phyloP scores from a whole-genome alignment of 1,140 invertebrate species.

The Charaxes varanes region DNA sequence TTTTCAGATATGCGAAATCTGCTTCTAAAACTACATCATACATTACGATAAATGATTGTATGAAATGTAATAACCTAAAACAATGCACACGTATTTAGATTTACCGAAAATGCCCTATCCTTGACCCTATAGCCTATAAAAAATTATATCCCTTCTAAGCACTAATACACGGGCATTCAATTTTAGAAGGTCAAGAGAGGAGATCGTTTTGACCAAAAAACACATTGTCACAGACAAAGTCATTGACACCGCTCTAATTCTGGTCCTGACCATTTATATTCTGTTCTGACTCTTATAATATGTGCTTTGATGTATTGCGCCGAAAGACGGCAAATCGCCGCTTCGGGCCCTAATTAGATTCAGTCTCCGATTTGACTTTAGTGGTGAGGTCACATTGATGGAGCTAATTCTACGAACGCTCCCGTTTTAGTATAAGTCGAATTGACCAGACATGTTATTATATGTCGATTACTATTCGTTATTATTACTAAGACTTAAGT shows the following conservation, averaged over 20 bases:
- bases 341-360: constrained; percentile 25
- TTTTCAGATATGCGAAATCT: too few species aligned
- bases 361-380: constrained; percentile 35
- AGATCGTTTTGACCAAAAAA: too few species aligned
- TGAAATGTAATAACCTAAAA: too few species aligned
- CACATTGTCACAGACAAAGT: neutral
- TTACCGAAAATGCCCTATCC: too few species aligned
- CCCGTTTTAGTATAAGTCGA: constrained; percentile 32
- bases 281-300: neutral
- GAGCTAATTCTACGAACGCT: constrained; percentile 39
- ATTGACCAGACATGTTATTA: constrained; percentile 39
- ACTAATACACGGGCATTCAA: too few species aligned
- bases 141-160: too few species aligned
- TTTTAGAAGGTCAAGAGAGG: too few species aligned
- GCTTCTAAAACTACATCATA: too few species aligned
- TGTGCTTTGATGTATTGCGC: constrained; percentile 10
- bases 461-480: constrained; percentile 32
- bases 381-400: constrained; percentile 41
- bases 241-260: constrained; percentile 5
- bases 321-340: constrained; percentile 11
- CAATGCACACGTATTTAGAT: too few species aligned
- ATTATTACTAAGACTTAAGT: constrained; percentile 15
- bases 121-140: too few species aligned
- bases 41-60: too few species aligned
- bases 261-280: neutral